Conservation (phyloP, 2,797 vertebrate genomes). For the Amblyopsis hoosieri region DNA sequence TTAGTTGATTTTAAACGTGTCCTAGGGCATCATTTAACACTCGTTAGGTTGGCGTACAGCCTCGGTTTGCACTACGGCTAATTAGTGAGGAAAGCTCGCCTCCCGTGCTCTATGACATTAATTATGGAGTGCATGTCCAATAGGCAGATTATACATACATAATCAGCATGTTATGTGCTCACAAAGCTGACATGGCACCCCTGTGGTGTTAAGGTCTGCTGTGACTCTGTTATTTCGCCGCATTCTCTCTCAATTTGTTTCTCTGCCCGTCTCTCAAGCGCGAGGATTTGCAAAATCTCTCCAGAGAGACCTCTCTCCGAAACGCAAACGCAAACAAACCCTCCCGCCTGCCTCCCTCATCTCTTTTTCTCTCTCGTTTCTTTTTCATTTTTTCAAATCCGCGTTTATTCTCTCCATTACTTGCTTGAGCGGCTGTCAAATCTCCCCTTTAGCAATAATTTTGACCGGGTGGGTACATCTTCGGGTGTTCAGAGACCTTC, state of each 20-base stretch:
- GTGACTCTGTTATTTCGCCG: neutral
- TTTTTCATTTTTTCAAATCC: neutral
- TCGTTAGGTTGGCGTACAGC: constrained; percentile 16
- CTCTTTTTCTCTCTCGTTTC: neutral
- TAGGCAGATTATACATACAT: constrained; percentile 47
- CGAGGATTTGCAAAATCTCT: constrained; percentile 1
- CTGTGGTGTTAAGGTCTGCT: constrained; percentile 1
- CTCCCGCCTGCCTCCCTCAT: neutral
- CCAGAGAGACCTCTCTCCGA: neutral
- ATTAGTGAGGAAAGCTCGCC: constrained; percentile 14
- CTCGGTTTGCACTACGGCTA: constrained; percentile 23
- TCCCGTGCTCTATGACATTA: constrained; percentile 53
- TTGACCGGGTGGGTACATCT: neutral
- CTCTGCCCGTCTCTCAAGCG: neutral
- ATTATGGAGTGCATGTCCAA: constrained; percentile 59
- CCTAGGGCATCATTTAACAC: constrained; percentile 24
- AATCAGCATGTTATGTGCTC: constrained; percentile 45
- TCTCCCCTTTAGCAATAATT: neutral
- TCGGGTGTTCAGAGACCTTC: neutral
- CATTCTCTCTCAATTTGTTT: constrained; percentile 4
- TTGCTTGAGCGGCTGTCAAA: too few relatives aligned
- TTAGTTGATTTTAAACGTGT: neutral
- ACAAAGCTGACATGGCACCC: constrained; percentile 28
- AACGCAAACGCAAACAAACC: neutral
- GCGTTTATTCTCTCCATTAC: neutral